Base-by-base conservation (phyloP, 2,888 invertebrate species). In the Drosophila niveifrons region DNA sequence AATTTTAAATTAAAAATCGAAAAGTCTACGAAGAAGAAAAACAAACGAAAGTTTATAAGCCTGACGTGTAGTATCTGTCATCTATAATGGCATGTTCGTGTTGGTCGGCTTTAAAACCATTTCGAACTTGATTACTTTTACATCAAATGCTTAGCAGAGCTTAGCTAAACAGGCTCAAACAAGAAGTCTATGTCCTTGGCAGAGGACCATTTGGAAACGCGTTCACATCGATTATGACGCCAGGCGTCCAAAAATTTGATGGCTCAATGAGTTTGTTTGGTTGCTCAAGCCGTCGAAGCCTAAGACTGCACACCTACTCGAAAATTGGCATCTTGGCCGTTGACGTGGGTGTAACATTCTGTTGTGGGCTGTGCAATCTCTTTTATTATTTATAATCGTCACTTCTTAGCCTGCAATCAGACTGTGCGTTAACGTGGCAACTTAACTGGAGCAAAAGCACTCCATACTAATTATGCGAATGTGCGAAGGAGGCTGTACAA, bases 301-400 rank as follows among this genome's bases (percentile, higher is more conserved):
- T 18, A 10, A 44, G 8, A 13, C 17, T 29, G 41, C 28, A 41
- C 11, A 53, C 39, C 41, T 1, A 23, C 23, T 23, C 23, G 6
- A 4, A 4, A 53, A 43, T 11, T 39, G 47, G 34, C 34, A 56
- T 52, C 57, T 47, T 41, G 41, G 50, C 13, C 47, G 28, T 28
- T 57, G 51, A 47, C 44, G 50, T 57, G 28, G 39, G 34, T 9
- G 34, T 28, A 46, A 46, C 43, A 47, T 48, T 28, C 23, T 23
- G 23, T 23, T 6, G 6, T 52, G 58, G 61, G n/a, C 31, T 43
- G 55, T 51, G 51, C 64, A 55, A 65, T 51, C 57, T 57, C n/a
- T 9, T 77, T 51, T 76, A 71, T 67, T 76, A 76, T 78, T 85
- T 70, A 76, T 77, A 57, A 53, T 57, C 51, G 23, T 31, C 41